These are phyloP conservation scores for Agrochola macilenta DNA, from an alignment of 2,888 invertebrate genomes.

Conservation along the genomic window DNA sequence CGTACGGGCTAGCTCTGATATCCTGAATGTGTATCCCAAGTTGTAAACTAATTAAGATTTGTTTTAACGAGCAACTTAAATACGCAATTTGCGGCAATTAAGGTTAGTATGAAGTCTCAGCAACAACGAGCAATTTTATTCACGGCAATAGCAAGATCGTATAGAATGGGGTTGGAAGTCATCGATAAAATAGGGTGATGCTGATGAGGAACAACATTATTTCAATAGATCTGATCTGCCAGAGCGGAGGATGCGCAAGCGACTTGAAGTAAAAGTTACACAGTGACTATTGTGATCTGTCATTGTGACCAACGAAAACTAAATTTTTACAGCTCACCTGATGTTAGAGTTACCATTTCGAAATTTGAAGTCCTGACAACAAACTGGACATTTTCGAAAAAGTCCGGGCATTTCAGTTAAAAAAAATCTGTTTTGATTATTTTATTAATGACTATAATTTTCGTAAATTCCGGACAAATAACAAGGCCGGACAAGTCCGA, in stretches of 20 bases:
- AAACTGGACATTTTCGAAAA: too few relatives aligned
- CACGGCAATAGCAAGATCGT: too few relatives aligned
- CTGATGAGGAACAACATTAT: background rate
- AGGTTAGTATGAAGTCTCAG: background rate
- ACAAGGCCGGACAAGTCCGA: too few relatives aligned
- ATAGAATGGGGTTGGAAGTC: background rate
- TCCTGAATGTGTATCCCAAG: conserved; percentile 40
- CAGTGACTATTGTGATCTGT: background rate
- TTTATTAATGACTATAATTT: too few relatives aligned
- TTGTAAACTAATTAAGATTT: too few relatives aligned
- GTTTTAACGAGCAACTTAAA: background rate
- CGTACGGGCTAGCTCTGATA: conserved; percentile 54
- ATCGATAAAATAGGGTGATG: background rate
- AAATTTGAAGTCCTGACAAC: too few relatives aligned
- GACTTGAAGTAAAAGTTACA: background rate
- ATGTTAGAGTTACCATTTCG: too few relatives aligned
- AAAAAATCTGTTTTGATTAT: too few relatives aligned
- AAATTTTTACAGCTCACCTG: background rate
- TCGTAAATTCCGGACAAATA: too few relatives aligned
- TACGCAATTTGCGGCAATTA: background rate
- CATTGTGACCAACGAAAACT: background rate
- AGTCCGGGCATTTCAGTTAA: too few relatives aligned
- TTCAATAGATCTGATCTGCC: background rate
- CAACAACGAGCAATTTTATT: background rate
- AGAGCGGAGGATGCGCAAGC: background rate